Evolutionary conservation across 2,113 vertebrate species (phyloP).

Genomic region (Upupa epops): DNA sequence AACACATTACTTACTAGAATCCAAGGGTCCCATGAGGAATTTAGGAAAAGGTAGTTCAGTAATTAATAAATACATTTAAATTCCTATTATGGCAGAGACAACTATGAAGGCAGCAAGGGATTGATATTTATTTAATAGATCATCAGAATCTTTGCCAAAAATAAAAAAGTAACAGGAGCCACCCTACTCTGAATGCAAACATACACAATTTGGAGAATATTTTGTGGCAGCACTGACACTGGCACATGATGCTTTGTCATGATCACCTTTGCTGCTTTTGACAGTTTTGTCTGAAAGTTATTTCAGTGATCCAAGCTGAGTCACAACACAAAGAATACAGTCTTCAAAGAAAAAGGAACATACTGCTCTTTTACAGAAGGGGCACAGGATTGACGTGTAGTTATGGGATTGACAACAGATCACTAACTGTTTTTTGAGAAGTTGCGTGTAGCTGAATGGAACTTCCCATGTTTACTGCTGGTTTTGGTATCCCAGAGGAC

Average conservation of each 20-base stretch:
- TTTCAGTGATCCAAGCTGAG: constrained; percentile 40
- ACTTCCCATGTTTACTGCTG: neutral
- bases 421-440: neutral
- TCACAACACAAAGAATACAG: constrained; percentile 37
- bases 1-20: constrained; percentile 69
- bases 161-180: constrained; percentile 60
- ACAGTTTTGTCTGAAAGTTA: constrained; percentile 51
- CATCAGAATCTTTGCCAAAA: constrained; percentile 67
- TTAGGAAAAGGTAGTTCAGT: constrained; percentile 74
- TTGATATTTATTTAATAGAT: constrained; percentile 79
- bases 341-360: constrained; percentile 32
- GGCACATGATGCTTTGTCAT: constrained; percentile 2
- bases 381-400: neutral
- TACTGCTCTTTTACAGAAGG: neutral
- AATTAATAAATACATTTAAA: constrained; percentile 81
- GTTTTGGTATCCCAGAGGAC: neutral
- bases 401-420: neutral
- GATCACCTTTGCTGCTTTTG: constrained; percentile 27
- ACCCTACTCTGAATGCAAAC: constrained; percentile 42
- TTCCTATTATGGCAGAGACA: constrained; percentile 70
- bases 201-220: constrained; percentile 35
- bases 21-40: constrained; percentile 70
- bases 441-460: neutral
- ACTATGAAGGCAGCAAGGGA: constrained; percentile 71
- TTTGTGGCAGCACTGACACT: constrained; percentile 48